Conservation (phyloP, 2,797 vertebrate species). For the Intellagama lesueurii region DNA sequence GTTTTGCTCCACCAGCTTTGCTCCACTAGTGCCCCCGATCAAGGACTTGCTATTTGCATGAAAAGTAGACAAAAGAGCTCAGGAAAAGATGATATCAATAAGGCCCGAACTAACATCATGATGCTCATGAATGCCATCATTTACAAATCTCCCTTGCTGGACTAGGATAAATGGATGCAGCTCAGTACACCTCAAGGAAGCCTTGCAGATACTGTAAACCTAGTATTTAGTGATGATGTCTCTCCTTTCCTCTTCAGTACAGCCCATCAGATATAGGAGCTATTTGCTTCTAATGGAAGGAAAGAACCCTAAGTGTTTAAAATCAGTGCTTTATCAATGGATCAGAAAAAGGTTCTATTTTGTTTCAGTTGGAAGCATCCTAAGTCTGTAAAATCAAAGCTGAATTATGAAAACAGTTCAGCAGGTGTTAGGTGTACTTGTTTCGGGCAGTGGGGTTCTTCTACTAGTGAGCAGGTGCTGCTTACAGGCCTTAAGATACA, state of each 20-base stretch:
- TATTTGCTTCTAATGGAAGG: conserved; percentile 26
- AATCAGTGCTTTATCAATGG: not conserved
- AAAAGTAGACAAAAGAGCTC: not conserved
- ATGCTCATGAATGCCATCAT: not conserved
- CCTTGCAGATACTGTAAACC: conserved; percentile 31
- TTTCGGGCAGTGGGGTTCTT: no score
- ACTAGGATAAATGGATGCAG: not conserved
- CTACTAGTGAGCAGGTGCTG: no score
- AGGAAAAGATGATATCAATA: not conserved
- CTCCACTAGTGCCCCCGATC: not conserved
- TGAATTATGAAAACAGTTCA: no score
- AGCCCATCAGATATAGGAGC: not conserved
- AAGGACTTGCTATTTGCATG: not conserved
- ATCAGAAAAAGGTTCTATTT: no score
- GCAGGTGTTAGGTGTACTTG: no score
- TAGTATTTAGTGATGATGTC: conserved; percentile 23
- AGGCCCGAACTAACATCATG: not conserved
- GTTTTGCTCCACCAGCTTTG: not conserved
- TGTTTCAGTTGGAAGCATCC: no score
- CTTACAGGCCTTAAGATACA: no score
- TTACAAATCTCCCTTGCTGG: conserved; percentile 1
- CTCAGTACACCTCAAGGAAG: not conserved
- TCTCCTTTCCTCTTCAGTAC: conserved; percentile 16
- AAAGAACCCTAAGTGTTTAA: conserved; percentile 13
- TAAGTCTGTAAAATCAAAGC: no score